Base-by-base conservation (phyloP, 1,140 invertebrate species). In the Amyelois transitella region DNA sequence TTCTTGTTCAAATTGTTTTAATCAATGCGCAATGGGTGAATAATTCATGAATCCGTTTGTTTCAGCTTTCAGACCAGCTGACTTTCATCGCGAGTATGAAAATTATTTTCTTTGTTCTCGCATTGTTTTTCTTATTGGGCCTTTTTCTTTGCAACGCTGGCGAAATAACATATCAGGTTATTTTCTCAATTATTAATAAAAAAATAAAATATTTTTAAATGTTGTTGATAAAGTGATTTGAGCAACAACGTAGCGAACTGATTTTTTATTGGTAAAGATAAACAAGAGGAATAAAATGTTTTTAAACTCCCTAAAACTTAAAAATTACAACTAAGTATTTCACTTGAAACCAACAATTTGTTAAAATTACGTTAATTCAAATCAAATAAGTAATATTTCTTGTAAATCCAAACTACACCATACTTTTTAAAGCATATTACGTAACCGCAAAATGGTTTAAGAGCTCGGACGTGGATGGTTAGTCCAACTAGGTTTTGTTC, bases 91-190 rank as follows among this genome's bases (percentile, higher is more conserved):
- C 69, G 4, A 58, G 55, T n/a, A 57, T 79, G 58, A 82, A 82
- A 66, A 71, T 81, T 28, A 61, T 77, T 24, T 74, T 77, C 44
- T 84, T 84, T 50, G 69, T 76, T 7, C 32, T 53, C 8, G 74
- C 70, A 1, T 54, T 84, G 43, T 78, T 77, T 53, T 80, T 81
- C 25, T 56, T 84, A 24, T 53, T 84, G 43, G 78, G 63, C 3
- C 55, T 80, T 10, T 78, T 74, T 60, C 65, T 84, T 20, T 84
- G 81, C 60, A 84, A 81, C 50, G 72, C 78, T 6, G 78, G 81
- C 14, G 81, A 81, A 66, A 84, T 84, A 18, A 80, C 78, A 6
- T 75, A 81, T 57, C 72, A 84, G 75, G 80, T 83, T 55, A 52
- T 44, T n/a, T n/a, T n/a, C n/a, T n/a, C n/a, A n/a, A n/a, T n/a